Evolutionary conservation across 2,113 vertebrate species (phyloP), one percentile per base, ranked within the genome.

Genomic region (Peromyscus maniculatus): DNA sequence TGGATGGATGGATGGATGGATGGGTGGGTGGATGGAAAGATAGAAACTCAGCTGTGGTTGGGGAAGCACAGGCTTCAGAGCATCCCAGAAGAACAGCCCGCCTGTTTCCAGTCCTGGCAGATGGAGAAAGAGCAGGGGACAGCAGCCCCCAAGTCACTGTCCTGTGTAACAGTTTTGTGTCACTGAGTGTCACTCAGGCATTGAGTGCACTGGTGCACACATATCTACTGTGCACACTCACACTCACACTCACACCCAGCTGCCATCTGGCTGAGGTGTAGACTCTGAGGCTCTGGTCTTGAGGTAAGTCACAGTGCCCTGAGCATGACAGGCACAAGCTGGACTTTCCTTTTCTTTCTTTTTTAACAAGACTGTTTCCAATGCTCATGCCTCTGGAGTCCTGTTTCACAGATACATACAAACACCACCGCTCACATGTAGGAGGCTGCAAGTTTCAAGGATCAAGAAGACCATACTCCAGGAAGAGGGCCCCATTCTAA

Each of bases 361-460:
- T 52, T 9, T 52, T 52, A 7, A 52, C 28, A 0, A 3, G 13
- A 39, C n/a, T 16, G 26, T 52, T 78, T 49, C 75, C 46, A 52
- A 31, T 52, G 72, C 26, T 0, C 21, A 33, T 5, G 19, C 21
- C 7, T 46, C 1, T 13, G 36, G 4, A 0, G 0, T 36, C 43
- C 91, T 1, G 0, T 9, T n/a, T 10, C 59, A 24, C 16, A 46
- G 55, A 55, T 28, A 33, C 28, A 10, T 46, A 79, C 7, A 55
- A 80, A 80, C 78, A 33, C 31, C 78, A 55, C 13, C 78, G 52
- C 78, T 55, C 28, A 55, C 49, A 39, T 9, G 16, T 36, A 36
- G 16, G 28, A 80, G 46, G 78, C 7, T 80, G 28, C 28, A 80
- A 80, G 78, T 33, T 55, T 17, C 78, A 80, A 36, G 17, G 31